These are phyloP conservation scores for Proterorhinus semilunaris DNA, from an alignment of 2,113 vertebrate genomes.

Conservation along the genomic window DNA sequence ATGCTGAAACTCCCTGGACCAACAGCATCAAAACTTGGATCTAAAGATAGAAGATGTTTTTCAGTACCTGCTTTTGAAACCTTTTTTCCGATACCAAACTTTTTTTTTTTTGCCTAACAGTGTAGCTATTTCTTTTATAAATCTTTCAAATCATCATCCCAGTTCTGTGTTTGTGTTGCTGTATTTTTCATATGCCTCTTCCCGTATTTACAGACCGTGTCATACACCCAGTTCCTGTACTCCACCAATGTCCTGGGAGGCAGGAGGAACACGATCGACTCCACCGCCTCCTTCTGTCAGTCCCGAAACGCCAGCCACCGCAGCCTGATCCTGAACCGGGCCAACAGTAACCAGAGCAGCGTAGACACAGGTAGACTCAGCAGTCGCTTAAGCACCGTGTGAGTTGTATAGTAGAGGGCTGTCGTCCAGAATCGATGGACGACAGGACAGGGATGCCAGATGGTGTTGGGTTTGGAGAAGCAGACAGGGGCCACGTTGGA, in stretches of 20 bases:
- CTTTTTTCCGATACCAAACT: too few relatives aligned
- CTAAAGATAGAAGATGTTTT: too few relatives aligned
- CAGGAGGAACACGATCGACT: conserved; percentile 95
- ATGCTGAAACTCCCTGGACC: too few relatives aligned
- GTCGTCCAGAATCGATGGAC: not conserved
- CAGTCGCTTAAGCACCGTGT: not conserved
- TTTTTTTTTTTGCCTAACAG: too few relatives aligned
- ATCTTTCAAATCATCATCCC: too few relatives aligned
- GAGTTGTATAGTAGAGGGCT: not conserved
- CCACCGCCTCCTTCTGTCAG: conserved; percentile 93
- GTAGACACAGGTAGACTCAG: conserved; percentile 84
- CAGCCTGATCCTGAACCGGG: conserved; percentile 90
- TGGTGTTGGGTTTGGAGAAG: conserved; percentile 1
- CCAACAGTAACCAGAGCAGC: conserved; percentile 96
- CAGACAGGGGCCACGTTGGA: not conserved
- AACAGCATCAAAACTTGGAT: too few relatives aligned
- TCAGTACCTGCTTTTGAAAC: too few relatives aligned
- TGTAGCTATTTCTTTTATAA: too few relatives aligned
- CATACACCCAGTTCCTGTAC: conserved; percentile 95
- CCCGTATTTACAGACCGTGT: conserved; percentile 84
- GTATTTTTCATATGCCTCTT: not conserved
- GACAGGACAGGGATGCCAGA: not conserved
- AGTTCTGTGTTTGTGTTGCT: not conserved
- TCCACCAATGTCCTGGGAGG: conserved; percentile 91
- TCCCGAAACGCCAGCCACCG: conserved; percentile 93